Evolutionary conservation across 2,113 vertebrate genomes (phyloP).

Genomic region (Scophthalmus maximus): DNA sequence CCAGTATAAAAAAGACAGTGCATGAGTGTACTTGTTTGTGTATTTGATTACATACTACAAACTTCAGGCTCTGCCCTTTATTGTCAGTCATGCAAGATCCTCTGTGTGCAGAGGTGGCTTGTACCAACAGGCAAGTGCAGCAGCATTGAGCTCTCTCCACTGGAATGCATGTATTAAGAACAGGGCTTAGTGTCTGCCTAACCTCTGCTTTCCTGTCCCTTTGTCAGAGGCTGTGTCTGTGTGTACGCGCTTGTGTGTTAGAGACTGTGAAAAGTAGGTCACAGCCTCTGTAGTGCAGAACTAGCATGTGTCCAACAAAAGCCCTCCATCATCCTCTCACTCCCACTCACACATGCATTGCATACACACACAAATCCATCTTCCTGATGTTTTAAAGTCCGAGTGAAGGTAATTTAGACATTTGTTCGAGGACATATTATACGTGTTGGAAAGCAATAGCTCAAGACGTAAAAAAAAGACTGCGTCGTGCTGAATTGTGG

Average conservation of each 20-base stretch:
- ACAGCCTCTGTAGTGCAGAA: conserved; percentile 62
- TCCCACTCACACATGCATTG: conserved; percentile 25
- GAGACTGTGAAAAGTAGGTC: conserved; percentile 77
- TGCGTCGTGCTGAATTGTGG: neutral
- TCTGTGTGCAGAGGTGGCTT: conserved; percentile 63
- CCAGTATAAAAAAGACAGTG: neutral
- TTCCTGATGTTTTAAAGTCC: neutral
- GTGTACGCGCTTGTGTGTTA: conserved; percentile 31
- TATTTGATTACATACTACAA: conserved; percentile 4
- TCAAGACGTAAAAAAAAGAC: neutral
- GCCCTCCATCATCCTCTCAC: conserved; percentile 37
- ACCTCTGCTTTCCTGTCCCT: conserved; percentile 73
- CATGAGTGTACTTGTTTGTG: conserved; percentile 6
- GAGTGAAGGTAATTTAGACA: neutral
- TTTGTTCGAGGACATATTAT: neutral
- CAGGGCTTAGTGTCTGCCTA: conserved; percentile 74
- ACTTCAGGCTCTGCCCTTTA: conserved; percentile 23
- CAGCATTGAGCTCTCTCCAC: conserved; percentile 61
- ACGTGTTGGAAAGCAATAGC: too few relatives aligned
- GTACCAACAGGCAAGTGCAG: conserved; percentile 75
- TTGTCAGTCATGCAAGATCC: conserved; percentile 50
- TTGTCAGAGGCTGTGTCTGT: conserved; percentile 61
- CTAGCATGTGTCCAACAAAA: conserved; percentile 67
- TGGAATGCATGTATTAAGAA: conserved; percentile 81
- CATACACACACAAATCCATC: neutral